A percentile compares a stretch with the other conserved stretches of the same genome.
Evolutionary conservation across 2,113 vertebrate genomes (phyloP).

Genomic region (Rana temporaria): DNA sequence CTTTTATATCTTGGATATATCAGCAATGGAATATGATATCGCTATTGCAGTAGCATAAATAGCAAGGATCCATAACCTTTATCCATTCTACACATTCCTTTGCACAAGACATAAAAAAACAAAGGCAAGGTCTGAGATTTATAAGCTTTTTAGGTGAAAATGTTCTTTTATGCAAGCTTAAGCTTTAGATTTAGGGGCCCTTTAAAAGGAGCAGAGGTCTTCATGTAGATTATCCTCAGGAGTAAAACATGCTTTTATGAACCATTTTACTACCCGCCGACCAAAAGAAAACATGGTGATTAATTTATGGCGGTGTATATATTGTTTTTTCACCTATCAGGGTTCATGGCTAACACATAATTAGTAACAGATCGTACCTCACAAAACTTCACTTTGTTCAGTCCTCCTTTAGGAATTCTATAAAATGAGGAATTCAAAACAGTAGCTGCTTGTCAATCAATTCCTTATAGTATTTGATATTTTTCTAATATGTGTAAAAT

Average conservation of each 20-base stretch:
- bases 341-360: not conserved
- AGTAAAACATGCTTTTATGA: slow-evolving; percentile 1
- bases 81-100: too few relatives aligned
- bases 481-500: slow-evolving; percentile 2
- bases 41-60: too few relatives aligned
- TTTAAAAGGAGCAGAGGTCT: not conserved
- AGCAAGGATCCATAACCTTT: too few relatives aligned
- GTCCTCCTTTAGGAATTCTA: not conserved
- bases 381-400: slow-evolving; percentile 21
- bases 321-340: not conserved
- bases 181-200: too few relatives aligned
- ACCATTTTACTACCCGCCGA: not conserved
- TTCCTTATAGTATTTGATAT: not conserved
- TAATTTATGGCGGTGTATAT: not conserved
- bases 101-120: too few relatives aligned
- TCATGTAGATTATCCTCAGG: not conserved
- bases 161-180: too few relatives aligned
- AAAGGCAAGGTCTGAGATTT: too few relatives aligned
- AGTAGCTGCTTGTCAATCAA: slow-evolving; percentile 29
- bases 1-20: too few relatives aligned
- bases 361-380: slow-evolving; percentile 10
- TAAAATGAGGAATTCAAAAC: not conserved
- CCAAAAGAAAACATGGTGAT: not conserved
- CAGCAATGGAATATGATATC: too few relatives aligned
- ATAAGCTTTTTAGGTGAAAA: too few relatives aligned